Base-by-base conservation (phyloP, 2,113 vertebrate species). In the Trematomus loennbergii region DNA sequence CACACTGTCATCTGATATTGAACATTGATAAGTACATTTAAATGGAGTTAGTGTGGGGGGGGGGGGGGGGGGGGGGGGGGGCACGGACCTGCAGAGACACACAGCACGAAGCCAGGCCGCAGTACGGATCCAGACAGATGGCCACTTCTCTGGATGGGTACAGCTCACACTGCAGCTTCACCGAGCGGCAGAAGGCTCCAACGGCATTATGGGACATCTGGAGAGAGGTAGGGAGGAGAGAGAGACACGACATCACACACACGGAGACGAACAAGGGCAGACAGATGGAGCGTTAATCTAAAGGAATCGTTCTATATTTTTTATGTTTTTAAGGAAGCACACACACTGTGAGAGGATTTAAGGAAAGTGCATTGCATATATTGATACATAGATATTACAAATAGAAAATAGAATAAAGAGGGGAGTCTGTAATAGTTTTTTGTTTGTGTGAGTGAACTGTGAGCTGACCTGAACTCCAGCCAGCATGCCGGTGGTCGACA, bases 161-260 rank as follows among this genome's bases (percentile, higher is more conserved):
- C 90, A 99, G 93, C 93, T 99, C 98, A 92, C 98, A 99, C 95
- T 99, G 98, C 92, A 99, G 97, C 96, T 99, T 99, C 94, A 99
- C 98, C 72, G 98, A 99, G 90, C 98, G 97, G 91, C 98, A 99
- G 92, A 99, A 99, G 93, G 97, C 98, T 95, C 98, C 99, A 88
- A 98, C 99, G 91, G 98, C 98, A 95, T 97, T 96, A 73, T 99
- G 98, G 95, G 97, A 99, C 98, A 99, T 99, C 98, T 99, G 94
- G 68, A 94, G 93, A 78, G 64, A n/a, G 15, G 33, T 29, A 10
- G 15, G 40, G 10, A 25, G 5, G 7, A 17, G 55, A 93, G 91
- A 85, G 61, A 61, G 49, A 79, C 15, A 67, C 33, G 74, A 3
- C 25, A 18, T 62, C 16, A 63, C 18, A 75, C n/a, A 72, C 10